Evolutionary conservation across 2,113 vertebrate species (phyloP).

Genomic region (Osmerus mordax): DNA sequence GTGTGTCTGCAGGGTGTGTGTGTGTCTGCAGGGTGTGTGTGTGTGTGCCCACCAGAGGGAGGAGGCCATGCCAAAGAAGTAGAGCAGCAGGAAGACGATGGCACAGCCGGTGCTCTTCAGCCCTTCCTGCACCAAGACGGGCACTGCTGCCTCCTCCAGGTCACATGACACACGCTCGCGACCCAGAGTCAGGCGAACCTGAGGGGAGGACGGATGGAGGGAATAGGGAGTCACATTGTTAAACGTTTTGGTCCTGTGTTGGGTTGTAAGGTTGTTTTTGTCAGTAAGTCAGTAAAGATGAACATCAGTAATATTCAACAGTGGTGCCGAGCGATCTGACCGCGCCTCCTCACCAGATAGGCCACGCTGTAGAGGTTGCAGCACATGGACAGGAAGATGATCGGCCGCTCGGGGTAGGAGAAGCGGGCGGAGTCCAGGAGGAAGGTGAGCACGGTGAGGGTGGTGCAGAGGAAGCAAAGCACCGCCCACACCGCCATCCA

Average conservation of each 20-base stretch:
- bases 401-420: slow-evolving; percentile 95
- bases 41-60: slow-evolving; percentile 85
- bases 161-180: slow-evolving; percentile 98
- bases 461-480: slow-evolving; percentile 94
- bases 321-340: neutral
- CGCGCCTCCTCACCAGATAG: slow-evolving; percentile 76
- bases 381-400: slow-evolving; percentile 99
- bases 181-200: slow-evolving; percentile 89
- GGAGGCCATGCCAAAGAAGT: slow-evolving; percentile 99
- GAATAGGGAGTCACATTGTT: neutral
- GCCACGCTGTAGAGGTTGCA: slow-evolving; percentile 99
- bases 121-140: slow-evolving; percentile 95
- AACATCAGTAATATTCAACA: no score
- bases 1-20: slow-evolving; percentile 7
- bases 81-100: slow-evolving; percentile 98
- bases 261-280: no score
- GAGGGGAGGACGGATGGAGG: neutral
- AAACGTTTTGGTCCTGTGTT: no score
- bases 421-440: slow-evolving; percentile 95
- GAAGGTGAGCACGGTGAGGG: slow-evolving; percentile 96
- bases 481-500: slow-evolving; percentile 99
- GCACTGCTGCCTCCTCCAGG: slow-evolving; percentile 91
- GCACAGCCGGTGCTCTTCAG: slow-evolving; percentile 99
- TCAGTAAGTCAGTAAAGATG: no score
- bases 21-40: neutral